Conservation (phyloP, 2,113 vertebrate genomes). For the Sinosuthora webbiana region DNA sequence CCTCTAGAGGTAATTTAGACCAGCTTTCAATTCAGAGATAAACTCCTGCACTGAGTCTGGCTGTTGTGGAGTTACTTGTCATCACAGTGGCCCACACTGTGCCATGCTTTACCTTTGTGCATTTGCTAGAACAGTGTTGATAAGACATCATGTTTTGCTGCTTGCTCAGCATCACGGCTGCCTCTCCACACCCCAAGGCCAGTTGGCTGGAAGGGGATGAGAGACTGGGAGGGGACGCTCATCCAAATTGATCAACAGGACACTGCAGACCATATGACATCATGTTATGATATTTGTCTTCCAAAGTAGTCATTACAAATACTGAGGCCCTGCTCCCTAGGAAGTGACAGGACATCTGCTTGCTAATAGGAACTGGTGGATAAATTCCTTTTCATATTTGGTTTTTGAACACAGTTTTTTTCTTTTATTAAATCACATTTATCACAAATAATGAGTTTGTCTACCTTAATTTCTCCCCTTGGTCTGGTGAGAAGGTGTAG, state of each 20-base stretch:
- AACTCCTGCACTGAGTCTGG: background rate
- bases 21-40: background rate
- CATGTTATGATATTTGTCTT: background rate
- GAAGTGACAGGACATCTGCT: background rate
- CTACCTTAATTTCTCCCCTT: background rate
- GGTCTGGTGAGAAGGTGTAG: background rate
- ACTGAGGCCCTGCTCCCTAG: background rate
- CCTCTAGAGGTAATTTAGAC: background rate
- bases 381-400: background rate
- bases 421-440: background rate
- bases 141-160: background rate
- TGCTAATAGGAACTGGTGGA: background rate
- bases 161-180: background rate
- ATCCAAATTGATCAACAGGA: background rate
- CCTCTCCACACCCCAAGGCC: background rate
- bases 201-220: background rate
- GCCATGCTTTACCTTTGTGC: background rate
- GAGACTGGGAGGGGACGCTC: background rate
- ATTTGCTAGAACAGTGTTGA: background rate
- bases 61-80: background rate
- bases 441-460: background rate
- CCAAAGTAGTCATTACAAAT: background rate
- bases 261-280: background rate
- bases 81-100: background rate
- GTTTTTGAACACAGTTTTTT: rapidly evolving